Evolutionary conservation across 1,140 invertebrate species (phyloP).

Genomic region (Conus ventricosus): DNA sequence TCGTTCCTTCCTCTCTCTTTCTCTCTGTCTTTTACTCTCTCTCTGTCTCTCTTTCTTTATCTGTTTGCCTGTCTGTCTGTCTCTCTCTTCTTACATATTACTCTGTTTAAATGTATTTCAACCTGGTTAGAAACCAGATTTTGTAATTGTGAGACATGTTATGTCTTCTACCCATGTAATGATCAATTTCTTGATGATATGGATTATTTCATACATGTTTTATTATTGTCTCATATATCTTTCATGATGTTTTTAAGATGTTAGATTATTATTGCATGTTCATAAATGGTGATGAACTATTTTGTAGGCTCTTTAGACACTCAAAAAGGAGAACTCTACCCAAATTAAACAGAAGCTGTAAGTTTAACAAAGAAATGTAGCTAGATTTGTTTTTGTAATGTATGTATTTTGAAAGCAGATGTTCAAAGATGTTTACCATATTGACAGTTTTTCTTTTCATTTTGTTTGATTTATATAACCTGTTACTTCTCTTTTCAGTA

Average conservation of each 20-base stretch:
- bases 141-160: too few species aligned
- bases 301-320: not conserved
- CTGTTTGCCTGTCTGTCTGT: too few species aligned
- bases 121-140: too few species aligned
- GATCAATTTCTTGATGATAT: not conserved
- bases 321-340: not conserved
- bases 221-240: not conserved
- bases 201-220: not conserved
- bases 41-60: not conserved
- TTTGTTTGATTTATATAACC: not conserved
- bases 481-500: not conserved
- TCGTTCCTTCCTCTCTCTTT: slow-evolving; percentile 15
- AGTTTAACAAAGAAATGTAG: not conserved
- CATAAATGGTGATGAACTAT: not conserved
- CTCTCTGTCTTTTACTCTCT: slow-evolving; percentile 9
- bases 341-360: not conserved
- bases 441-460: not conserved
- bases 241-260: not conserved
- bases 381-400: not conserved
- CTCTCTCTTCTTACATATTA: too few species aligned
- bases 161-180: too few species aligned
- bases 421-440: not conserved
- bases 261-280: not conserved
- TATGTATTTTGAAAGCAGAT: too few species aligned
- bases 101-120: too few species aligned